Evolutionary conservation across 2,888 invertebrate genomes (phyloP).

Genomic region (Mythimna ferrago): DNA sequence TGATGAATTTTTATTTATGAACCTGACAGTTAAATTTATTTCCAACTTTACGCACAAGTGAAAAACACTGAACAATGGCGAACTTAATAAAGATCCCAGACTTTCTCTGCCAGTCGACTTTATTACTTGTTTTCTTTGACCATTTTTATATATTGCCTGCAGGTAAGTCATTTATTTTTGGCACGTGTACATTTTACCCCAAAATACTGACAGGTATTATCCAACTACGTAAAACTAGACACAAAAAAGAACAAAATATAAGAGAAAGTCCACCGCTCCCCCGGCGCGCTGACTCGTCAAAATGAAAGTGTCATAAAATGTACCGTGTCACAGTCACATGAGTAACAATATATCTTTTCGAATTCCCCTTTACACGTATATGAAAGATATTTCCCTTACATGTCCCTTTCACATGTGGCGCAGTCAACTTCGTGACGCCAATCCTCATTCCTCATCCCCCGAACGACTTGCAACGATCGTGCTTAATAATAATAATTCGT

Average conservation of each 20-base stretch:
- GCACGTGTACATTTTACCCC: not conserved
- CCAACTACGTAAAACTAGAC: conserved; percentile 1
- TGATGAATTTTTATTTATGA: not conserved
- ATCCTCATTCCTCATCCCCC: conserved; percentile 9
- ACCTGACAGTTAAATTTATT: not conserved
- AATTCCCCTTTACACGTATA: conserved; percentile 16
- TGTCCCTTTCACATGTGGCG: conserved; percentile 15
- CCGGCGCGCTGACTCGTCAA: conserved; percentile 35
- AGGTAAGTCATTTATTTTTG: not conserved
- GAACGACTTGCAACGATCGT: conserved; percentile 39
- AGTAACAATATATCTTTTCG: conserved; percentile 31
- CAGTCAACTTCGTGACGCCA: conserved; percentile 10
- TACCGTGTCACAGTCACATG: conserved; percentile 31
- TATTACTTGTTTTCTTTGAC: not conserved
- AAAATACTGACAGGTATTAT: not conserved
- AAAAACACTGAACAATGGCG: not conserved
- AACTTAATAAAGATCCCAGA: not conserved
- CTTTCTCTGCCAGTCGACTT: not conserved
- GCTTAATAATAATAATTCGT: conserved; percentile 57
- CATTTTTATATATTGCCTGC: not conserved
- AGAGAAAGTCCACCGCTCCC: conserved; percentile 7
- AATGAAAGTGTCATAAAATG: conserved; percentile 43
- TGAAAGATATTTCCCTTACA: conserved; percentile 25
- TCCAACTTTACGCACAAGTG: not conserved
- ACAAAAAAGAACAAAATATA: conserved; percentile 13